Conservation (phyloP, 2,888 invertebrate genomes). For the Odontothrips loti region DNA sequence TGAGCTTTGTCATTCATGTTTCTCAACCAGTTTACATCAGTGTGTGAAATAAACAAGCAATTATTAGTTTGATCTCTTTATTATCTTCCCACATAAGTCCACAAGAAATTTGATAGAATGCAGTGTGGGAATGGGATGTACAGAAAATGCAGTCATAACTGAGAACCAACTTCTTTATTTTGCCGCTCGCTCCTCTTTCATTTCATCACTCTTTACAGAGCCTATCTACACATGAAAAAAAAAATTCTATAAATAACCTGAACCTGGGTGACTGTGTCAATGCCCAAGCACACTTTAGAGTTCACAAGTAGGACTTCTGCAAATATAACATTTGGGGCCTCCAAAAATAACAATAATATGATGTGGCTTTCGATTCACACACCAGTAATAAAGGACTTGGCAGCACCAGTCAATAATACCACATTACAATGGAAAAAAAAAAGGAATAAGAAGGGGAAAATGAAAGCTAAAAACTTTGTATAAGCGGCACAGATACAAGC, state of each 20-base stretch:
- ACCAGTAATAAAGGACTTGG: not conserved
- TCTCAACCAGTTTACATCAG: too few relatives aligned
- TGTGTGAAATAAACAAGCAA: too few relatives aligned
- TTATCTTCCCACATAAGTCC: too few relatives aligned
- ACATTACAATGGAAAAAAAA: not conserved
- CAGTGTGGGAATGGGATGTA: not conserved
- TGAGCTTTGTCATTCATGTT: too few relatives aligned
- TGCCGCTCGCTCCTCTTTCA: not conserved
- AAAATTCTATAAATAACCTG: not conserved
- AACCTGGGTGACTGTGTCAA: not conserved
- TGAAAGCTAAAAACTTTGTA: not conserved
- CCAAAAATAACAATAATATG: constrained; percentile 19
- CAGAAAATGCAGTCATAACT: not conserved
- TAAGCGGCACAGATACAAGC: not conserved
- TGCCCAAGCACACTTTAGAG: not conserved
- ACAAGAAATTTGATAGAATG: too few relatives aligned
- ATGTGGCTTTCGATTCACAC: not conserved
- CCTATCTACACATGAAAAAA: constrained; percentile 1
- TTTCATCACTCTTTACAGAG: not conserved
- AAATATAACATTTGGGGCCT: constrained; percentile 22
- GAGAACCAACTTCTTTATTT: constrained; percentile 23
- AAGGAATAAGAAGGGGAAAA: not conserved
- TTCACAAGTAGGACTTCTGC: not conserved
- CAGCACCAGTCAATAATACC: constrained; percentile 20
- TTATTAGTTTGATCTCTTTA: too few relatives aligned